Base-by-base conservation (phyloP, 2,113 vertebrate species). In the Otolemur garnettii region DNA sequence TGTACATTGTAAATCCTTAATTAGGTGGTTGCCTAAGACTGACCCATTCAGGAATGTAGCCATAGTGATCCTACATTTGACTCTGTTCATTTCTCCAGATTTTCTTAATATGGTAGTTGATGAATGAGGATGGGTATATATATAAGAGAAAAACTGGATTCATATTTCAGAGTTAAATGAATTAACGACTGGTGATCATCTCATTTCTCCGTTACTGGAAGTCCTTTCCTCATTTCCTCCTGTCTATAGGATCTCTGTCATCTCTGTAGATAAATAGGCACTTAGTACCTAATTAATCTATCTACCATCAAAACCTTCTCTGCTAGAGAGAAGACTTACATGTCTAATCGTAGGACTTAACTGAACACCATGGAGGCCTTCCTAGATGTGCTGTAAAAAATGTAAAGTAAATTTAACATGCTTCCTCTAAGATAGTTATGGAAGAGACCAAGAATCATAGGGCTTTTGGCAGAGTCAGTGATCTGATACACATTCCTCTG, bases 371-470 rank as follows among this genome's bases (percentile, higher is more conserved):
- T n/a, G 13, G 35, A 28, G 7, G 78, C 87, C 21, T 81, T 68
- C n/a, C 7, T 50, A 53, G 38, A 83, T 17, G 7, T 71, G 3
- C 12, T 55, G 1, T 45, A 85, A 62, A 60, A 24, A 81, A 60
- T 78, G 87, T 87, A 55, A 95, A 68, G 4, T 6, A 5, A 92
- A 84, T 90, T 95, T 93, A 87, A 38, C 81, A 4, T 38, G 38
- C 93, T 77, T 84, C 10, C 50, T 62, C 14, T 69, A 81, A 90
- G 4, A 66, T 22, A 12, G 1, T 78, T 85, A 8, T 71, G 3
- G 12, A 81, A 72, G 38, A 90, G 26, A 53, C 53, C 57, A 84
- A 89, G 62, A 87, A 83, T 42, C 71, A 50, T 79, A 5, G 30
- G 30, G 2, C 22, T 15, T 84, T 62, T 33, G n/a, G 11, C 53